Evolutionary conservation across 2,113 vertebrate species (phyloP).

Genomic region (Tautogolabrus adspersus): DNA sequence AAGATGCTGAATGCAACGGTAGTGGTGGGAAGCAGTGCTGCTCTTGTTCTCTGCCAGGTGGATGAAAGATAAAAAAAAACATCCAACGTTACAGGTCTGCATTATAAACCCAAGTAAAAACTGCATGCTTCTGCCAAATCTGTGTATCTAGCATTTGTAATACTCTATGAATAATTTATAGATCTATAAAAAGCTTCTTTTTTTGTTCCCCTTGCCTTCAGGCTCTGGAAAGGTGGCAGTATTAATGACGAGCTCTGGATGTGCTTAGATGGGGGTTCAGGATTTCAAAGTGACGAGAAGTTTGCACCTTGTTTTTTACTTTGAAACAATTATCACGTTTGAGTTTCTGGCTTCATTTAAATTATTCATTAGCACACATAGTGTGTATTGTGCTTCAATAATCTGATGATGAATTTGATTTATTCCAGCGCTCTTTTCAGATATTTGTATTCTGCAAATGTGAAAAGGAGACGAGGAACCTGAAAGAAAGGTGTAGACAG

Average conservation of each 20-base stretch:
- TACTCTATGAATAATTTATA: conserved; percentile 66
- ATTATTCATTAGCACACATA: not conserved
- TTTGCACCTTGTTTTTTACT: not conserved
- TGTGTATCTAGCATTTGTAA: conserved; percentile 58
- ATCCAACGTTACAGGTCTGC: conserved; percentile 47
- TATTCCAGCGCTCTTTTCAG: not conserved
- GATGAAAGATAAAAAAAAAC: conserved; percentile 39
- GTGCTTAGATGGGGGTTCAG: conserved; percentile 12
- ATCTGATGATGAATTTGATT: not conserved
- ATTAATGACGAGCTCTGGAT: conserved; percentile 24
- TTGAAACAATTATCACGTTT: not conserved
- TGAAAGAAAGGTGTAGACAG: not conserved
- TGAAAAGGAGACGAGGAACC: not conserved
- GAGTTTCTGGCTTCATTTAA: not conserved
- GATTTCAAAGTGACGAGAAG: conserved; percentile 2
- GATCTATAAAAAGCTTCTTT: conserved; percentile 31
- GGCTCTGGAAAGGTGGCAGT: conserved; percentile 17
- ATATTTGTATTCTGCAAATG: not conserved
- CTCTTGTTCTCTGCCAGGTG: conserved; percentile 47
- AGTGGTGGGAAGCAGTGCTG: conserved; percentile 30
- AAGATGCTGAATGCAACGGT: conserved; percentile 12
- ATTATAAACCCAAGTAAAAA: conserved; percentile 43
- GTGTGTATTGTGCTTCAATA: not conserved
- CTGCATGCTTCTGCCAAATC: conserved; percentile 48
- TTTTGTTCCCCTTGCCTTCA: conserved; percentile 29